Base-by-base conservation (phyloP, 2,797 vertebrate genomes). In the Australoheros facetus region DNA sequence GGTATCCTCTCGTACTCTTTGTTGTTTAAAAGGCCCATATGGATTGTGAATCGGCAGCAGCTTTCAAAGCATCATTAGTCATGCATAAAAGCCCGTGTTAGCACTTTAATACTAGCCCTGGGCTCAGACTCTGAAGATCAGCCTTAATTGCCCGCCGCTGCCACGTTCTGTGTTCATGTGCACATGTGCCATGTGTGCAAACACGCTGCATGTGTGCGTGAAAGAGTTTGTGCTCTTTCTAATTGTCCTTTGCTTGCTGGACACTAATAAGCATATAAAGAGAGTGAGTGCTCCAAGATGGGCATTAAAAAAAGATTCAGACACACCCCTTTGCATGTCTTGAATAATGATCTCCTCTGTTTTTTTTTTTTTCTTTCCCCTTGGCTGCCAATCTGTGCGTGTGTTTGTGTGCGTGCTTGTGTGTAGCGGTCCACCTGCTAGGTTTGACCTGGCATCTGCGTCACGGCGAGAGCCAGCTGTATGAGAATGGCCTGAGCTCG, bases 391-490 rank as follows among this genome's bases (percentile, higher is more conserved):
- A 55, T 42, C 12, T 56, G 12, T 73, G 6, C 59, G 9, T 76
- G 59, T 74, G 48, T 73, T 62, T 70, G n/a, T 64, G 66, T 82
- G 80, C 28, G 75, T 54, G 73, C 55, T 71, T 75, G 71, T 77
- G 54, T 74, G 70, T 91, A 99, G 97, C 97, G 94, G 97, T 98
- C 88, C 98, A 98, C 95, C 96, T 99, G 96, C 97, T 98, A 93
- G 98, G 97, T 91, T 95, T 99, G 95, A 98, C 97, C 90, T 99
- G 98, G 98, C 98, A 98, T 80, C 96, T 99, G 75, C 97, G 97
- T 88, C 97, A 97, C 71, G 96, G 97, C 55, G 97, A 97, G 93
- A 96, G 96, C 89, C 96, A 97, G 91, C 96, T 98, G 79, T 99
- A 98, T 87, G 98, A 98, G 93, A 98, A 98, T 26, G 97, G 97